A percentile compares a stretch with the other conserved stretches of the same genome.
Evolutionary conservation across 2,113 vertebrate species (phyloP).

Genomic region (Gymnocephalus cernua): DNA sequence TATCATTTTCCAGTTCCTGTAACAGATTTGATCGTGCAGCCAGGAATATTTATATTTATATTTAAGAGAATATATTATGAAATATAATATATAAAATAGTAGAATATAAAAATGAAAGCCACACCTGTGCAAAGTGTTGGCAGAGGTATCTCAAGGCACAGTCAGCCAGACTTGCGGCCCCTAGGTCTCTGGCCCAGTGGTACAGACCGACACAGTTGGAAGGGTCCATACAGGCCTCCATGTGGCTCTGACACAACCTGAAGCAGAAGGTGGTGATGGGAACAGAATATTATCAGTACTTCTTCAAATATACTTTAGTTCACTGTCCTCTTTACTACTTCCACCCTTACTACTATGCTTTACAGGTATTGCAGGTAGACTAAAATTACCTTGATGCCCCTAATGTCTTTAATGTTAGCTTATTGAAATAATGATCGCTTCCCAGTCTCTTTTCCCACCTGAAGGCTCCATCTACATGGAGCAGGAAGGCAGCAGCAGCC

Average conservation of each 20-base stretch:
- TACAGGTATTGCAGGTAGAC: not conserved
- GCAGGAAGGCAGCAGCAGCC: constrained; percentile 88
- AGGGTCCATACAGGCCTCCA: constrained; percentile 91
- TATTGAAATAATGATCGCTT: not conserved
- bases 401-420: not conserved
- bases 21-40: not conserved
- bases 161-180: constrained; percentile 87
- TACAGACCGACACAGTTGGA: constrained; percentile 93
- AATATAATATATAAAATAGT: too few species aligned
- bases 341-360: not conserved
- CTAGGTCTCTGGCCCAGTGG: constrained; percentile 90
- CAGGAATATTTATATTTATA: not conserved
- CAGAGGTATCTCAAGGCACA: constrained; percentile 86
- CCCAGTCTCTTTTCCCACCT: constrained; percentile 18
- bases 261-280: not conserved
- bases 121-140: constrained; percentile 87
- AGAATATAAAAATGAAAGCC: not conserved
- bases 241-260: constrained; percentile 88
- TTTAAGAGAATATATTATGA: not conserved
- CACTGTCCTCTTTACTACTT: not conserved
- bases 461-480: constrained; percentile 92
- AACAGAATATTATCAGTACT: not conserved
- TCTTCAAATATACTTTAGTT: not conserved
- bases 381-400: not conserved
- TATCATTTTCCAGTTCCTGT: not conserved